A percentile compares a stretch with the other conserved stretches of the same genome.
Conservation (phyloP, 2,888 invertebrate genomes). For the Adelognathus sp. region DNA sequence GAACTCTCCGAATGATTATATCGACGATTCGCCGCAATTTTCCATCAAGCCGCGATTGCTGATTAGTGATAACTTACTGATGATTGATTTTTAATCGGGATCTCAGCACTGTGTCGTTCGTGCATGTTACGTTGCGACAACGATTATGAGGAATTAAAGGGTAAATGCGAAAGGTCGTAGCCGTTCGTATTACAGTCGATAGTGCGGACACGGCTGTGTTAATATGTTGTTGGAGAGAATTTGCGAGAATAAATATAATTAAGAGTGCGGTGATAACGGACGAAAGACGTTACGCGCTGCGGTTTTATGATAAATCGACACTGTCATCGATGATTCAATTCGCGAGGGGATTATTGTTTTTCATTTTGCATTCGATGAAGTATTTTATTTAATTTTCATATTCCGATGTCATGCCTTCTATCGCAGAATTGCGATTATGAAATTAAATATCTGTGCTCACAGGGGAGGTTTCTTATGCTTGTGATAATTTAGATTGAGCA, state of each 20-base stretch:
- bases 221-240: neutral
- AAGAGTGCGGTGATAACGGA: constrained; percentile 16
- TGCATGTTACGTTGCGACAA: neutral
- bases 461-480: no score
- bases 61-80: neutral
- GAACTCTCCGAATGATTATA: neutral
- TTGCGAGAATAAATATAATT: constrained; percentile 15
- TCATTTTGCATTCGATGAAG: neutral
- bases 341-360: neutral
- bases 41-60: neutral
- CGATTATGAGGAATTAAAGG: neutral
- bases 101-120: neutral
- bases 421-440: neutral
- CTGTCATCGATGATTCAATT: constrained; percentile 9
- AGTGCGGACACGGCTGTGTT: neutral
- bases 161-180: constrained; percentile 28
- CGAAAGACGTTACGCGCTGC: neutral
- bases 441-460: no score
- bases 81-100: constrained; percentile 33
- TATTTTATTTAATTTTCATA: neutral
- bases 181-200: neutral
- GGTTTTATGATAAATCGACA: constrained; percentile 5
- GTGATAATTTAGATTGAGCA: no score
- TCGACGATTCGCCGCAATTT: neutral
- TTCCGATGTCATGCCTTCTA: neutral